Evolutionary conservation across 2,888 invertebrate species (phyloP), one percentile per base, ranked within the genome.

Genomic region (Cheilosia soror): DNA sequence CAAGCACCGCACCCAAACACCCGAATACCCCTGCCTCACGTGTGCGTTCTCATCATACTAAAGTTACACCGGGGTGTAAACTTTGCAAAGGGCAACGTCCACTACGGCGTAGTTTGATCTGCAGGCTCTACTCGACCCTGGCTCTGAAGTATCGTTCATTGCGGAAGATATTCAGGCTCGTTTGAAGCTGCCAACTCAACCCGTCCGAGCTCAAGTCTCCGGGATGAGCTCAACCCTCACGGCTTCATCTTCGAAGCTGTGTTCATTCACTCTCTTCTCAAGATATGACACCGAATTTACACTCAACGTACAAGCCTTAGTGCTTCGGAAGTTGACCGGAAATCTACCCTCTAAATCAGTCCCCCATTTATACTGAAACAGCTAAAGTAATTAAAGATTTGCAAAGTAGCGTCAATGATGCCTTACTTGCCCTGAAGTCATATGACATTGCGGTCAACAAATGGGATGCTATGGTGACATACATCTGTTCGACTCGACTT

Each of bases 81-180:
- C 7, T 37, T 37, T 37, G 37, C 2, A 37, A 37, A 37, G 37
- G 37, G 9, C 37, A 37, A 37, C 37, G 5, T 9, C 37, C 9
- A 37, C 9, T 37, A 5, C 37, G 37, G 9, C 37, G 1, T 37
- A 29, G 0, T 29, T 29, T 5, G 29, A 29, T 29, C 29, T 29
- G 29, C 29, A 2, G 5, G 81, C 85, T 0, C 47, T 82, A 4
- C 53, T 82, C 4, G 78, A 76, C 25, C 55, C 82, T 0, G 78
- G 78, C 4, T 82, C 82, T 9, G 78, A 75, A n/a, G 78, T 58
- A 9, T 53, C 78, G 2, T 82, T 87, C 15, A 82, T 86, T 33
- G 76, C 85, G 4, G 75, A 85, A 37, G 15, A 40, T 37, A n/a
- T 66, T 9, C 66, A 66, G 15, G 29, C 5, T 7, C 37, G 40